These are phyloP conservation scores for Diabrotica virgifera DNA, from an alignment of 1,140 invertebrate genomes.

Conservation along the genomic window DNA sequence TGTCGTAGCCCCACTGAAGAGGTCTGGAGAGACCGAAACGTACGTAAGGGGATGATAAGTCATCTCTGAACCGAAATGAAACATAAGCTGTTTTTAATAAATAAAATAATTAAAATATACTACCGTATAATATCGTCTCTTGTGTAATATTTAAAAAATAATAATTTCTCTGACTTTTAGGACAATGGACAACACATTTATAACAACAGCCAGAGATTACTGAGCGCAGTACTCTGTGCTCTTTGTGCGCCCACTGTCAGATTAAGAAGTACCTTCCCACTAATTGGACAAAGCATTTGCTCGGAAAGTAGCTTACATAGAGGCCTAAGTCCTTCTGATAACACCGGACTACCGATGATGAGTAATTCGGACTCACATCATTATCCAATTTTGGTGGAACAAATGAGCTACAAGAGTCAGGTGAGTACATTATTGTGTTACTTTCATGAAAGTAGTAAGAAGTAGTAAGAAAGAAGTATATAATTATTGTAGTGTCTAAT, in stretches of 20 bases:
- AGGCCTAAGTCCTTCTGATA: conserved; percentile 65
- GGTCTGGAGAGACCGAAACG: too few relatives aligned
- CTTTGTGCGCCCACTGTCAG: conserved; percentile 76
- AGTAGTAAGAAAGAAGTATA: too few relatives aligned
- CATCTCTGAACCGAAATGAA: too few relatives aligned
- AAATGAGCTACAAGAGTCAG: conserved; percentile 75
- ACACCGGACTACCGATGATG: conserved; percentile 66
- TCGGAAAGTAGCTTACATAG: conserved; percentile 55
- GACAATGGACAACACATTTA: conserved; percentile 12
- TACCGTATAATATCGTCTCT: too few relatives aligned
- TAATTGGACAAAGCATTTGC: conserved; percentile 53
- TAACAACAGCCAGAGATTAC: conserved; percentile 61
- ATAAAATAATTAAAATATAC: too few relatives aligned
- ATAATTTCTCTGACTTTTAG: conserved; percentile 1
- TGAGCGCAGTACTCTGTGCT: conserved; percentile 79
- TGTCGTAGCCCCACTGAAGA: too few relatives aligned
- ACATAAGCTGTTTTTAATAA: too few relatives aligned
- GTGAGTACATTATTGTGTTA: conserved; percentile 39
- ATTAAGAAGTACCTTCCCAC: conserved; percentile 74
- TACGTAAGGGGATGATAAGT: too few relatives aligned
- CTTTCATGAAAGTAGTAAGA: too few relatives aligned
- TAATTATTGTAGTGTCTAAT: too few relatives aligned
- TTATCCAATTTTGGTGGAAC: conserved; percentile 78
- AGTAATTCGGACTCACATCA: conserved; percentile 68
- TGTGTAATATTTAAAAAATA: too few relatives aligned